Conservation (phyloP, 2,113 vertebrate species). For the Pelecanus crispus region DNA sequence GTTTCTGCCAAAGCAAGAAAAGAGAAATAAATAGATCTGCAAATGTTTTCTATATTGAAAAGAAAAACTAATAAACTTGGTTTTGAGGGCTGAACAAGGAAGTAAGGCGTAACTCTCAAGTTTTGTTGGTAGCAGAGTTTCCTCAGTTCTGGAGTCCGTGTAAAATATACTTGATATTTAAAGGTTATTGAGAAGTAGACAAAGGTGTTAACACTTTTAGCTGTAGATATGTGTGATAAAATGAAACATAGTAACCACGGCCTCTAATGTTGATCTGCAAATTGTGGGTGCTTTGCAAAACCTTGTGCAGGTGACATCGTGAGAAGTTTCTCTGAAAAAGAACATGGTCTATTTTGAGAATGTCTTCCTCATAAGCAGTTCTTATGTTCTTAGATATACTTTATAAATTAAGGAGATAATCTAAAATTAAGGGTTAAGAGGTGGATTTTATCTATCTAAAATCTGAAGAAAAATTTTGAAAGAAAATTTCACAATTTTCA, state of each 20-base stretch:
- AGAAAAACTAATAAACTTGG: neutral
- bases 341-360: neutral
- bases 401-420: neutral
- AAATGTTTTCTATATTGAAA: neutral
- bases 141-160: neutral
- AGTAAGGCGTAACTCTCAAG: neutral
- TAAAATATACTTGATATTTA: neutral
- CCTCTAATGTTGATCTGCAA: neutral
- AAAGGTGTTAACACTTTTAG: neutral
- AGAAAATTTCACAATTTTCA: neutral
- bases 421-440: neutral
- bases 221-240: neutral
- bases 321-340: neutral
- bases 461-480: neutral
- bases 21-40: neutral
- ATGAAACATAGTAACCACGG: neutral
- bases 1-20: neutral
- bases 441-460: neutral
- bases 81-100: neutral
- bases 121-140: neutral
- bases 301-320: neutral
- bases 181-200: neutral
- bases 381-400: neutral
- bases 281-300: neutral
- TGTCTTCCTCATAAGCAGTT: neutral